Evolutionary conservation across 30 jellyfish, hydroid and myxozoan species (phyloP).

Genomic region (Morbakka virulenta): DNA sequence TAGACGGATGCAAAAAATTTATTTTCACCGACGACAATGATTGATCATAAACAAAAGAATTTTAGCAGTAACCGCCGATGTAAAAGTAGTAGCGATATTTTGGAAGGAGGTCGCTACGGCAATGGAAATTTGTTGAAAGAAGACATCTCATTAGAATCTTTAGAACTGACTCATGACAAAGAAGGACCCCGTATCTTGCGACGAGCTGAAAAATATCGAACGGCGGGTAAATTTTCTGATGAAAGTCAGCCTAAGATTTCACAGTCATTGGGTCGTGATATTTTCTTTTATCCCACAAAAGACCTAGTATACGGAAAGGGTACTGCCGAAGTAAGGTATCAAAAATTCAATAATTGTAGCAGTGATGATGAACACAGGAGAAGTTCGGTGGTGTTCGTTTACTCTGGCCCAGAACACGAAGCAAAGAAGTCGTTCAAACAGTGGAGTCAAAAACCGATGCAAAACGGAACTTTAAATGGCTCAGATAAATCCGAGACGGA

Average conservation of each 20-base stretch:
- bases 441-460: not conserved
- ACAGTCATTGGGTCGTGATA: too few species aligned
- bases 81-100: not conserved
- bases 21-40: too few species aligned
- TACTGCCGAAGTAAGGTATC: too few species aligned
- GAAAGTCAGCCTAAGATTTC: not conserved
- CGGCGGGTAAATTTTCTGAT: not conserved
- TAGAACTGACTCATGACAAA: not conserved
- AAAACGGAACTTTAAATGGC: not conserved
- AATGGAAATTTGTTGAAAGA: not conserved
- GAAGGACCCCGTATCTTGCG: not conserved
- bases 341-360: not conserved
- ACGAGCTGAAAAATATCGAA: not conserved
- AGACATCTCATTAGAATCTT: not conserved
- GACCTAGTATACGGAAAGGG: too few species aligned
- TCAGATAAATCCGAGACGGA: not conserved
- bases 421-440: not conserved
- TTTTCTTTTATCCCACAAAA: too few species aligned
- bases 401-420: not conserved
- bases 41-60: too few species aligned
- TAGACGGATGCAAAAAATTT: too few species aligned
- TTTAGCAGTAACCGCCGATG: not conserved
- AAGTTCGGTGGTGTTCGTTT: not conserved
- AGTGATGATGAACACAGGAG: not conserved
- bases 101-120: not conserved